Base-by-base conservation (phyloP, 2,113 vertebrate species). In the Callithrix jacchus region DNA sequence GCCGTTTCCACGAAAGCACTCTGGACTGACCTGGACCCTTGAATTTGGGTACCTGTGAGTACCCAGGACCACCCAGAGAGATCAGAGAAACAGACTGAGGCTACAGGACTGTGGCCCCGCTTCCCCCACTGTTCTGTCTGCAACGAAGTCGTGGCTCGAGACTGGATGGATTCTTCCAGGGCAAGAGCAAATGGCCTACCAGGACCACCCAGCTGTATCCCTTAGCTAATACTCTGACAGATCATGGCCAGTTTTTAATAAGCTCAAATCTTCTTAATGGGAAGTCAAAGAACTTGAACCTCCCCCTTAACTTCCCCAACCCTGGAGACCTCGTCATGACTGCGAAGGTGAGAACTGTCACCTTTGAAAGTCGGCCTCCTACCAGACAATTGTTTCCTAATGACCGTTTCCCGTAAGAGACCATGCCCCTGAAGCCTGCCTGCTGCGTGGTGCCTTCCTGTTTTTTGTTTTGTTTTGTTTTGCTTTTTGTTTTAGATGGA, bases 391-490 rank as follows among this genome's bases (percentile, higher is more conserved):
- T 11, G 42, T 37, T 17, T 45, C 74, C 68, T 27, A 25, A 70
- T 3, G 20, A 30, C 71, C 13, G 2, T 35, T 47, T 70, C 52
- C 47, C 9, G 0, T 0, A 1, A 87, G 35, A 56, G 27, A 64
- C 42, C 13, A 70, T 0, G 71, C 6, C 40, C 49, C 20, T 9
- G 11, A 79, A 49, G 52, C 71, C 87, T 5, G 58, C 71, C 87
- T 5, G 35, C 58, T 23, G 30, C 30, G 13, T 21, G 32, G 37
- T 0, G 32, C 25, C 30, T 42, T 70, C 47, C 49, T 49, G 49
- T 49, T 16, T 52, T 52, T 52, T 52, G 14, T 52, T 52, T 52
- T 16, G 49, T 52, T 52, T 52, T 49, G 49, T 14, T 52, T 52
- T 17, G 52, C 49, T 52, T 52, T 52, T 52, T 52, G 14, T 52